Evolutionary conservation across 2,113 vertebrate genomes (phyloP).

Genomic region (Clarias batrachus): DNA sequence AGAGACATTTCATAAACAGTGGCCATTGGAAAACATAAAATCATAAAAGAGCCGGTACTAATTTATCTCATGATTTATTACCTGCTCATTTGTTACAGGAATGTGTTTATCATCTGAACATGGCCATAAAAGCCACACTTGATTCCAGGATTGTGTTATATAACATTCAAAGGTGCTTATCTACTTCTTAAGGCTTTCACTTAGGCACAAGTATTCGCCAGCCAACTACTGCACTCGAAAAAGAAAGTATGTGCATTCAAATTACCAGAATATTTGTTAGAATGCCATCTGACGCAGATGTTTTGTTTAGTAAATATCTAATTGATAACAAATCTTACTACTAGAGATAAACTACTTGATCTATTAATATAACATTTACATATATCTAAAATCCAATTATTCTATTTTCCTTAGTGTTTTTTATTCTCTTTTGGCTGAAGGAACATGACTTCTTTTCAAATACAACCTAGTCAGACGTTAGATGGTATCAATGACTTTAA

Average conservation of each 20-base stretch:
- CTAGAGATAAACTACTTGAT: neutral
- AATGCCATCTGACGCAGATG: neutral
- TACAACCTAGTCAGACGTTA: neutral
- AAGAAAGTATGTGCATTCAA: neutral
- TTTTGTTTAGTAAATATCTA: neutral
- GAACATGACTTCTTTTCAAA: neutral
- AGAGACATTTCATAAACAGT: neutral
- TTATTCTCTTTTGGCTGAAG: neutral
- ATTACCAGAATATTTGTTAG: neutral
- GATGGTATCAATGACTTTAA: neutral
- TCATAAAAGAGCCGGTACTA: neutral
- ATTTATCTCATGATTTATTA: neutral
- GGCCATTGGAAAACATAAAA: neutral
- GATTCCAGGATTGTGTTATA: neutral
- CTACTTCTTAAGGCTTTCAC: neutral
- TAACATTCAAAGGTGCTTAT: slow-evolving; percentile 4
- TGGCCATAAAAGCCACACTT: slow-evolving; percentile 16
- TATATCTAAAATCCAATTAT: neutral
- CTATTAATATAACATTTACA: neutral
- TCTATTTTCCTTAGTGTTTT: neutral
- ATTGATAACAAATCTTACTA: neutral
- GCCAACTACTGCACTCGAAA: neutral
- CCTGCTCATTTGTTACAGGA: neutral
- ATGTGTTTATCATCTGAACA: slow-evolving; percentile 7
- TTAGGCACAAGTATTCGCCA: neutral